phyloP scores from a whole-genome alignment of 92 coral and sea anemone species.

The Muricea muricata region DNA sequence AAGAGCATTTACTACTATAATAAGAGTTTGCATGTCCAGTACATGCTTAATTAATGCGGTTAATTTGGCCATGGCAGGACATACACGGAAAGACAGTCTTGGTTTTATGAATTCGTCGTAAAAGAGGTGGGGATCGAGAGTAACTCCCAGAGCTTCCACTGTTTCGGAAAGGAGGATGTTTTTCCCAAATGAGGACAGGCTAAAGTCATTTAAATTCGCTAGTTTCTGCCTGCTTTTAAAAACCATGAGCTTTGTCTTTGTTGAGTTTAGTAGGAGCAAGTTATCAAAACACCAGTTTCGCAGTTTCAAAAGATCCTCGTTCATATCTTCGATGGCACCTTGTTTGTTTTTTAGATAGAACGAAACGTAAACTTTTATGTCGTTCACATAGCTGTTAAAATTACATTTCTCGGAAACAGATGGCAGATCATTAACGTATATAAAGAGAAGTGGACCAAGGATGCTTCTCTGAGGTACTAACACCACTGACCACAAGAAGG shows the following conservation, averaged over 20 bases:
- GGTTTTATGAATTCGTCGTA: constrained; percentile 28
- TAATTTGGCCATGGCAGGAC: constrained; percentile 30
- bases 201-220: background rate
- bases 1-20: constrained; percentile 14
- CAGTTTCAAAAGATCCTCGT: constrained; percentile 36
- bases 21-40: constrained; percentile 1
- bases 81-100: constrained; percentile 39
- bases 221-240: background rate
- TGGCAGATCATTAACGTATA: constrained; percentile 51
- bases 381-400: constrained; percentile 29
- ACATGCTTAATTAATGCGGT: constrained; percentile 10
- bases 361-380: constrained; percentile 38
- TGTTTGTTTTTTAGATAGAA: constrained; percentile 37
- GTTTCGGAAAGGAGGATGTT: constrained; percentile 1
- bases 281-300: constrained; percentile 46
- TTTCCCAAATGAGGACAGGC: background rate
- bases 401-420: constrained; percentile 37
- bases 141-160: background rate
- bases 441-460: constrained; percentile 63
- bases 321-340: constrained; percentile 40
- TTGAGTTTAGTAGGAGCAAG: constrained; percentile 24
- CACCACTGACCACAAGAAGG: constrained; percentile 49
- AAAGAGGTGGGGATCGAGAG: background rate
- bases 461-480: constrained; percentile 69
- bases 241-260: background rate